A percentile compares a stretch with the other conserved stretches of the same genome.
These are phyloP conservation scores for Drosophila demipolita DNA, from an alignment of 2,888 invertebrate genomes.

Conservation along the genomic window DNA sequence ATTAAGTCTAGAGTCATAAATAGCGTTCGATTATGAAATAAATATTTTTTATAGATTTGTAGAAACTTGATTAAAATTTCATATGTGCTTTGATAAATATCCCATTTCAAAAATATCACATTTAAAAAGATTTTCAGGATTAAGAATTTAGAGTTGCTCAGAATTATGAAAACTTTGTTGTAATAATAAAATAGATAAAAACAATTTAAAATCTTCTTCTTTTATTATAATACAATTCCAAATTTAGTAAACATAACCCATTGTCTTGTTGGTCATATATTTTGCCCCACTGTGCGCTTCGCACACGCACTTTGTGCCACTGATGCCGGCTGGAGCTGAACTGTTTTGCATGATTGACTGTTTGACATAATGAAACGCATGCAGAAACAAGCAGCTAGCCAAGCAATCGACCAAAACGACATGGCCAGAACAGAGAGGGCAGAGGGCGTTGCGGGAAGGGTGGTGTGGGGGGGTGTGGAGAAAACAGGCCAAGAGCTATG, in stretches of 20 bases:
- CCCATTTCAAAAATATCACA: neutral
- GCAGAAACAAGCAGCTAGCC: slow-evolving; percentile 58
- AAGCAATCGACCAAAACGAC: slow-evolving; percentile 8
- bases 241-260: accelerated
- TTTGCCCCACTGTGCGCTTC: slow-evolving; percentile 50
- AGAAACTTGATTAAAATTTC: neutral
- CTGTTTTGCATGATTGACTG: slow-evolving; percentile 79
- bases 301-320: slow-evolving; percentile 46
- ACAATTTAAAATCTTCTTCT: neutral
- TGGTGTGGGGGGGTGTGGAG: neutral
- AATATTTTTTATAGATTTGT: neutral
- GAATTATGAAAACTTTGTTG: neutral
- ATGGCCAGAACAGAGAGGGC: neutral
- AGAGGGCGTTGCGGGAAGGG: neutral
- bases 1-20: neutral
- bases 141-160: neutral
- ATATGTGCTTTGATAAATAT: neutral
- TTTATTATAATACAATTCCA: neutral
- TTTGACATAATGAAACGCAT: slow-evolving; percentile 79
- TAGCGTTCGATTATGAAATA: neutral
- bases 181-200: neutral
- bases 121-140: neutral
- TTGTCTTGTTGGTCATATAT: neutral
- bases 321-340: slow-evolving; percentile 52
- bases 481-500: slow-evolving; percentile 23